Percentiles rank a stretch among this genome's conserved stretches.
phyloP scores from a whole-genome alignment of 2,113 vertebrate genomes.

The Scomber colias region DNA sequence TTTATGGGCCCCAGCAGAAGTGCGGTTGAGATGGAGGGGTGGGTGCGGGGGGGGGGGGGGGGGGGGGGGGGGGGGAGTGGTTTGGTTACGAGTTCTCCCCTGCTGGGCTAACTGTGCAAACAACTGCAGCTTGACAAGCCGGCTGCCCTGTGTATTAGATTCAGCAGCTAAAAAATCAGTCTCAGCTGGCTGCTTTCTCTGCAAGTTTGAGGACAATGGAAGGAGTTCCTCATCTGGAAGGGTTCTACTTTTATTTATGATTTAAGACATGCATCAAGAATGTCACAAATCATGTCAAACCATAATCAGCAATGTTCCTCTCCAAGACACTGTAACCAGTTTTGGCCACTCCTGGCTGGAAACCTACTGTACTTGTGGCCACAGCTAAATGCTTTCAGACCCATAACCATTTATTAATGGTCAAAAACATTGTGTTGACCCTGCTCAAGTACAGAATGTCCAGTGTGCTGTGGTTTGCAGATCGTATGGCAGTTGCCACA shows the following conservation, averaged over 20 bases:
- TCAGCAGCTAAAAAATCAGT: conserved; percentile 54
- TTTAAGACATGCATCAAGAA: background rate
- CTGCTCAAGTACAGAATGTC: conserved; percentile 23
- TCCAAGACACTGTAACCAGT: conserved; percentile 15
- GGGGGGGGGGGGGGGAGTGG: conserved; percentile 30
- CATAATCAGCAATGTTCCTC: conserved; percentile 10
- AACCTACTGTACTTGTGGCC: conserved; percentile 24
- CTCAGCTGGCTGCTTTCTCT: conserved; percentile 28
- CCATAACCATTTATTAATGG: too few relatives aligned
- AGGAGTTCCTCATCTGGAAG: conserved; percentile 8
- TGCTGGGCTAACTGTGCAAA: conserved; percentile 71
- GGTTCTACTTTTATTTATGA: background rate
- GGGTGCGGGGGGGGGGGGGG: background rate
- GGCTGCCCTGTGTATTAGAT: conserved; percentile 44
- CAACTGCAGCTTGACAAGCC: conserved; percentile 66
- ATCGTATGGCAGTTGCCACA: conserved; percentile 37
- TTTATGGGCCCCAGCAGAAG: conserved; percentile 66
- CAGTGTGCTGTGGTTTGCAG: conserved; percentile 41
- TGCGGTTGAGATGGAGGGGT: conserved; percentile 53
- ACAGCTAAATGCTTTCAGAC: conserved; percentile 27
- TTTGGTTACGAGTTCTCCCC: conserved; percentile 61
- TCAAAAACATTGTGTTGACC: conserved; percentile 18
- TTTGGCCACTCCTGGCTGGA: conserved; percentile 7
- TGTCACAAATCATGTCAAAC: conserved; percentile 31
- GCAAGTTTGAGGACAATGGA: conserved; percentile 6